Evolutionary conservation across 2,797 vertebrate species (phyloP).

Genomic region (Coreius guichenoti): DNA sequence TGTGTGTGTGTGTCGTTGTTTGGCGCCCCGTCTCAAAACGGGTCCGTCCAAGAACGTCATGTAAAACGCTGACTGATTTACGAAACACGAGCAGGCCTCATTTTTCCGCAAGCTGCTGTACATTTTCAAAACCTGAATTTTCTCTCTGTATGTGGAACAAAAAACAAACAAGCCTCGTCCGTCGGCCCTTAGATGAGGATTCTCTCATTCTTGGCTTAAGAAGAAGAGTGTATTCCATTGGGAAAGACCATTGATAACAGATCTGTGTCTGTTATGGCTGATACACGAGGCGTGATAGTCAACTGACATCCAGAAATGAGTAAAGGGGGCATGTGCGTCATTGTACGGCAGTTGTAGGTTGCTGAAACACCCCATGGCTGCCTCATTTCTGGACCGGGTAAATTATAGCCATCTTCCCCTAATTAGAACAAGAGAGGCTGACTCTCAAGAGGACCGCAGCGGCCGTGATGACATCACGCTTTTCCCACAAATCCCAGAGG

Average conservation of each 20-base stretch:
- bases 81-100: neutral
- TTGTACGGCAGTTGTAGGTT: slow-evolving; percentile 35
- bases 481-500: slow-evolving; percentile 58
- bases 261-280: neutral
- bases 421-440: slow-evolving; percentile 57
- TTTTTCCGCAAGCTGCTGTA: neutral
- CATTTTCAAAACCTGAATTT: slow-evolving; percentile 18
- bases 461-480: slow-evolving; percentile 55
- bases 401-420: slow-evolving; percentile 59
- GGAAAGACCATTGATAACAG: slow-evolving; percentile 18
- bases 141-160: neutral
- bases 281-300: neutral
- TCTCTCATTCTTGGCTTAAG: neutral
- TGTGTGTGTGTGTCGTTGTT: neutral
- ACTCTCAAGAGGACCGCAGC: slow-evolving; percentile 52
- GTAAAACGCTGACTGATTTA: slow-evolving; percentile 34
- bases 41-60: slow-evolving; percentile 7
- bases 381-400: slow-evolving; percentile 49
- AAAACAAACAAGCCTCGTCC: neutral
- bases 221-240: neutral
- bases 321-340: slow-evolving; percentile 42
- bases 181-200: neutral
- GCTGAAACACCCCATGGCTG: slow-evolving; percentile 44
- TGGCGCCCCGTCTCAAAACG: neutral
- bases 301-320: slow-evolving; percentile 16